Percentiles rank a stretch among this genome's conserved stretches.
These are phyloP conservation scores for Heterotilapia buettikoferi DNA, from an alignment of 2,113 vertebrate genomes.

Conservation along the genomic window DNA sequence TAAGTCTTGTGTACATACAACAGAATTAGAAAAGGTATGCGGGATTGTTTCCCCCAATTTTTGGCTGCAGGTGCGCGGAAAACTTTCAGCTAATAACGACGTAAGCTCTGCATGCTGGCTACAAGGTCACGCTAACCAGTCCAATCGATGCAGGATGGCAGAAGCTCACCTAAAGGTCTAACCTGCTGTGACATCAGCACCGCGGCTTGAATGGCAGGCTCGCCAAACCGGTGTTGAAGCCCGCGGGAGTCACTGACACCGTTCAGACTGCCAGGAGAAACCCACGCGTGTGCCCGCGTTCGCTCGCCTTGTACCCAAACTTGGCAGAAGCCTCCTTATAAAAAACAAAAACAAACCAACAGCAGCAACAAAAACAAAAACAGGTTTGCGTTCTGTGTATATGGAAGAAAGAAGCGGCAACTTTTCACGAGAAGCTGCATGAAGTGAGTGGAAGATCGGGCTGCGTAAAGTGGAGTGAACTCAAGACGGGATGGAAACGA, in stretches of 20 bases:
- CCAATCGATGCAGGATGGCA: neutral
- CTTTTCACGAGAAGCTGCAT: neutral
- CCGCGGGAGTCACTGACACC: neutral
- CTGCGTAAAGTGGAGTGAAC: neutral
- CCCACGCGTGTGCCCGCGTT: neutral
- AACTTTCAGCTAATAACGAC: neutral
- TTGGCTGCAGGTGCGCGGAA: neutral
- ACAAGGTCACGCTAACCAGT: neutral
- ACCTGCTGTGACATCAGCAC: conserved; percentile 51
- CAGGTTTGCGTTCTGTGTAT: neutral
- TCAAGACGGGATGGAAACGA: conserved; percentile 51
- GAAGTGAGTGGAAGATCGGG: neutral
- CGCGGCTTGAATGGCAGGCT: conserved; percentile 11
- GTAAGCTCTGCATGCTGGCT: neutral
- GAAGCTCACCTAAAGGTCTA: neutral
- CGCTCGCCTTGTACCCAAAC: neutral
- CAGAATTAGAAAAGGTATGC: neutral
- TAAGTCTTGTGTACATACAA: neutral
- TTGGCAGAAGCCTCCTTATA: neutral
- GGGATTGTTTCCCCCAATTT: neutral
- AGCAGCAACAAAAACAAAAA: neutral
- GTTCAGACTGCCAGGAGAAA: neutral
- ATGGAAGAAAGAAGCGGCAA: neutral
- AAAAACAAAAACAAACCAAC: neutral
- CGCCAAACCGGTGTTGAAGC: conserved; percentile 55